A percentile compares a stretch with the other conserved stretches of the same genome.
Conservation (phyloP, 2,888 invertebrate genomes). For the Gymnoscelis rufifasciata region DNA sequence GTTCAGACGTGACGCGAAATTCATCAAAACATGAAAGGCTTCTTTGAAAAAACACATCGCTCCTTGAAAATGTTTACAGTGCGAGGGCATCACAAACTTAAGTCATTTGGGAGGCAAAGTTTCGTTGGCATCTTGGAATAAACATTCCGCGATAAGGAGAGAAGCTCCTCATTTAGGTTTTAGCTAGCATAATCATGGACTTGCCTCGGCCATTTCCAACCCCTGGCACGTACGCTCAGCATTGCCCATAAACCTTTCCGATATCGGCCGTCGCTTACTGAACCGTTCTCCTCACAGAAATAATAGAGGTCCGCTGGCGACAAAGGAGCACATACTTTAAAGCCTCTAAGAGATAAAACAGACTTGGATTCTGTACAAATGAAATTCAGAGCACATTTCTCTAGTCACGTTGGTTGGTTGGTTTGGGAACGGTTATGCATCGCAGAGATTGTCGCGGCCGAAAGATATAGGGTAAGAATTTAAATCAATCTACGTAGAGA, state of each 20-base stretch:
- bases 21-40: constrained; percentile 53
- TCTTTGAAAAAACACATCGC: constrained; percentile 21
- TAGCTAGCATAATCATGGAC: constrained; percentile 21
- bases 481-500: background rate
- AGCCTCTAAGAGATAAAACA: constrained; percentile 18
- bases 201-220: constrained; percentile 39
- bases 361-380: constrained; percentile 10
- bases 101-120: background rate
- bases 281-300: constrained; percentile 43
- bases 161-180: constrained; percentile 3
- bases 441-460: background rate
- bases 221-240: constrained; percentile 52
- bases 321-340: constrained; percentile 34
- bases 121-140: constrained; percentile 1
- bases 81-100: constrained; percentile 2
- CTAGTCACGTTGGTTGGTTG: background rate
- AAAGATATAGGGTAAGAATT: background rate
- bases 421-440: background rate
- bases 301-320: constrained; percentile 37
- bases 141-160: constrained; percentile 2
- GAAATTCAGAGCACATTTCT: constrained; percentile 12
- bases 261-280: constrained; percentile 54
- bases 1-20: constrained; percentile 50
- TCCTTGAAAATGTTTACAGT: constrained; percentile 12
- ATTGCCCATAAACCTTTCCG: constrained; percentile 61